phyloP scores from a whole-genome alignment of 1,140 invertebrate species.

The Hylaeus volcanicus region DNA sequence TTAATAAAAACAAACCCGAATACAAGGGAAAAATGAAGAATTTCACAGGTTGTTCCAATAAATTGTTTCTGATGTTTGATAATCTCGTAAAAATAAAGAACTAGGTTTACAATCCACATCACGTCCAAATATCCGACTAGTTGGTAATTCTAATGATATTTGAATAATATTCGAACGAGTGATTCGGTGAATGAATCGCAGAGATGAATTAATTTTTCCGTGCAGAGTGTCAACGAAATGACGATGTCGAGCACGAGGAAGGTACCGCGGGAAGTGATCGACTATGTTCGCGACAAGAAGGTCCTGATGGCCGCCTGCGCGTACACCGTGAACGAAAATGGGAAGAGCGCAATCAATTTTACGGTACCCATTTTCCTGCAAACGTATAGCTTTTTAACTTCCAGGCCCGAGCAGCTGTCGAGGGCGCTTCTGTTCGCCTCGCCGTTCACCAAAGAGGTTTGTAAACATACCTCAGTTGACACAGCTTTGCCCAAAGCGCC shows the following conservation, averaged over 20 bases:
- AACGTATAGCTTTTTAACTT: slow-evolving; percentile 88
- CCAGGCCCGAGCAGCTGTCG: slow-evolving; percentile 88
- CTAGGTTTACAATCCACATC: too few relatives aligned
- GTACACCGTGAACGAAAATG: slow-evolving; percentile 85
- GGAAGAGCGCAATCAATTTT: slow-evolving; percentile 87
- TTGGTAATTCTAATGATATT: too few relatives aligned
- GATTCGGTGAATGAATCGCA: too few relatives aligned
- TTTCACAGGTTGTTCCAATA: too few relatives aligned
- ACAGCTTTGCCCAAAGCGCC: too few relatives aligned
- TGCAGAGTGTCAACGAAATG: slow-evolving; percentile 21
- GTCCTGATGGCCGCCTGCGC: slow-evolving; percentile 88
- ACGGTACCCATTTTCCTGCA: slow-evolving; percentile 89
- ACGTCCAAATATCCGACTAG: too few relatives aligned
- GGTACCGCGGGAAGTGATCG: slow-evolving; percentile 75
- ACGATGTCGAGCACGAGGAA: slow-evolving; percentile 63
- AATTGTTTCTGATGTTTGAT: too few relatives aligned
- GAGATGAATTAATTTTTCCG: neutral
- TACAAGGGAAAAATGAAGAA: too few relatives aligned
- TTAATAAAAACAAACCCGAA: too few relatives aligned
- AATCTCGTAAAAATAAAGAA: too few relatives aligned
- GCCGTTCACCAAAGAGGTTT: slow-evolving; percentile 89
- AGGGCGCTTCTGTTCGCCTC: slow-evolving; percentile 91
- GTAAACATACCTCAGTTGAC: neutral
- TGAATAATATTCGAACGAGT: neutral
- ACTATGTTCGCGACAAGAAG: slow-evolving; percentile 77